Base-by-base conservation (phyloP, 1,140 invertebrate species). In the Luehdorfia chinensis region DNA sequence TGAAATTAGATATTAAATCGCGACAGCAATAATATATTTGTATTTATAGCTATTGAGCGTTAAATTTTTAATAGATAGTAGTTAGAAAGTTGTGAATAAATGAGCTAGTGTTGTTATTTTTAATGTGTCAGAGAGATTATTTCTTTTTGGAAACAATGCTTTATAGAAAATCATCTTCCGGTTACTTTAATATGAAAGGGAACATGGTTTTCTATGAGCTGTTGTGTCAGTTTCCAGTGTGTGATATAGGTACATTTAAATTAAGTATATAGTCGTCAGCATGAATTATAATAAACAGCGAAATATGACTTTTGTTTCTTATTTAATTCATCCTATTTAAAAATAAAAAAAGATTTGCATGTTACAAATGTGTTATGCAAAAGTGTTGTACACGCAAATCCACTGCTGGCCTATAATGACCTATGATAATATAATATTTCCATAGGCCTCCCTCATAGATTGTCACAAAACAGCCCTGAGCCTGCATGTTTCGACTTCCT, bases 11-110 rank as follows among this genome's bases (percentile, higher is more conserved):
- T 66, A 75, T 70, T 70, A 71, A 70, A 73, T 77, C 75, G 79
- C 79, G 64, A 84, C 79, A 85, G 81, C 79, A 85, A 85, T 85
- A 85, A 85, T 81, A 83, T 85, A 83, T 83, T 83, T 84, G 80
- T 84, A 85, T 83, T 79, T 79, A 81, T 74, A 80, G 81, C 81
- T 85, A 85, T 76, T 75, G 77, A 79, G 78, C 75, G 78, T 84
- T 81, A 80, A 84, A 84, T 78, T 81, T 85, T 81, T 81, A 78
- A 83, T 81, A 81, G 74, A 69, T 64, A 56, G 59, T 84, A 84
- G 80, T 66, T 84, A 83, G 78, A 67, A 60, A 75, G 71, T 81
- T 79, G 76, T 83, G 76, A 79, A 80, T 81, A 85, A 76, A 66
- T 77, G 67, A 72, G 67, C 75, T 77, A 81, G 77, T 63, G 62